Percentiles rank a stretch among this genome's conserved stretches.
Conservation (phyloP, 2,888 invertebrate genomes). For the Protonemura montana region DNA sequence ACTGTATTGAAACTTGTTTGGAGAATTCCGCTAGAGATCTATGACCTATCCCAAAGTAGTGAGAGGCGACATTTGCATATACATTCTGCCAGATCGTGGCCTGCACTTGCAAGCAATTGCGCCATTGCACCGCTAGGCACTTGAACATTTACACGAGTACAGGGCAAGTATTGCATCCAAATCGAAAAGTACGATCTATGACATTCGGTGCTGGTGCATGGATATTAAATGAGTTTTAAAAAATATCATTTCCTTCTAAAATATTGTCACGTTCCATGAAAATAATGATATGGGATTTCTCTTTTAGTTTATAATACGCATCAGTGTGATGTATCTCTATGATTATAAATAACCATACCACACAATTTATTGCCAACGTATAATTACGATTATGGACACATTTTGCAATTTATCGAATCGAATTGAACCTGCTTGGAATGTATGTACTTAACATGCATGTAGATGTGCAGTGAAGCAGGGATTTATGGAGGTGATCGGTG, state of each 20-base stretch:
- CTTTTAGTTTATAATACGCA: neutral
- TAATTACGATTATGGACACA: neutral
- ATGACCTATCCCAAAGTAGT: constrained; percentile 7
- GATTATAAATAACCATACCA: neutral
- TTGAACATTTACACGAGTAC: neutral
- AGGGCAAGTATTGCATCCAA: neutral
- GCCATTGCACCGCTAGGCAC: neutral
- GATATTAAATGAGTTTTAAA: neutral
- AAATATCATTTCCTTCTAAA: neutral
- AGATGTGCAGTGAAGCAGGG: neutral
- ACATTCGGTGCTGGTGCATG: neutral
- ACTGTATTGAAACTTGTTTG: neutral
- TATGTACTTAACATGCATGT: neutral
- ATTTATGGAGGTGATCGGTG: neutral
- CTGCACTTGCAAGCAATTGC: neutral
- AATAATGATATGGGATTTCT: neutral
- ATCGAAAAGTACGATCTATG: neutral
- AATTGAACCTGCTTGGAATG: neutral
- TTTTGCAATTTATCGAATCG: neutral
- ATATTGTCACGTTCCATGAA: neutral
- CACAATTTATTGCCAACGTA: constrained; percentile 7
- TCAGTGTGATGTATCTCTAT: neutral
- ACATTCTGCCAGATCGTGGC: neutral
- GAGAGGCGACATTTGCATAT: constrained; percentile 1
- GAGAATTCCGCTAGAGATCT: neutral